Conservation (phyloP, 2,113 vertebrate species). For the Orycteropus afer region DNA sequence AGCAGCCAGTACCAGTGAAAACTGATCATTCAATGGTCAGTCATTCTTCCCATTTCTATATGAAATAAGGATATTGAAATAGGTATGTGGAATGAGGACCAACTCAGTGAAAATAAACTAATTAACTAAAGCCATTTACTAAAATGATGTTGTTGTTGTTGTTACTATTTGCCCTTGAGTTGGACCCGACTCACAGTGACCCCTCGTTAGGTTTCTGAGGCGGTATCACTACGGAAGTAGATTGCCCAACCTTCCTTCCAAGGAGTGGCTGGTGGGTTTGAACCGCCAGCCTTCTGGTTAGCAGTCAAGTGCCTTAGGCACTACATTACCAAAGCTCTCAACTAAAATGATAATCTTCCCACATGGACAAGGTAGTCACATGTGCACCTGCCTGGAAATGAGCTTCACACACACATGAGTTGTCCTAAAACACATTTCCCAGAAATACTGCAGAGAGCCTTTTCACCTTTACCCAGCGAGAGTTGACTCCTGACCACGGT, state of each 20-base stretch:
- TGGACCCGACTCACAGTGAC: too few relatives aligned
- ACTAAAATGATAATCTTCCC: constrained; percentile 36
- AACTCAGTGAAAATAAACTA: constrained; percentile 27
- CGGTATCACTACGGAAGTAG: too few relatives aligned
- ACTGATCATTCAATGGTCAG: not conserved
- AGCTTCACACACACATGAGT: not conserved
- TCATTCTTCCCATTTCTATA: not conserved
- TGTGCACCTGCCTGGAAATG: constrained; percentile 8
- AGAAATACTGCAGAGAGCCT: not conserved
- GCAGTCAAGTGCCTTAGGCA: too few relatives aligned
- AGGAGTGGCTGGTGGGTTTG: too few relatives aligned
- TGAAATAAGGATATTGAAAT: not conserved
- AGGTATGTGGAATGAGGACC: not conserved
- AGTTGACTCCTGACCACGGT: not conserved
- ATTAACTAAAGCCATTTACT: constrained; percentile 42
- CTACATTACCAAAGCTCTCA: constrained; percentile 19
- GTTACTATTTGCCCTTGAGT: too few relatives aligned
- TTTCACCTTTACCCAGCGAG: not conserved
- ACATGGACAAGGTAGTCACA: not conserved
- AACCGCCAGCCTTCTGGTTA: too few relatives aligned
- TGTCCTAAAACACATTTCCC: not conserved
- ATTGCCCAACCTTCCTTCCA: too few relatives aligned
- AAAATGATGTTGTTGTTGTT: too few relatives aligned
- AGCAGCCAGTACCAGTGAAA: not conserved
- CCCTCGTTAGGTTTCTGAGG: too few relatives aligned